Evolutionary conservation across 2,888 invertebrate species (phyloP), one percentile per base, ranked within the genome.

Genomic region (Operophtera brumata): DNA sequence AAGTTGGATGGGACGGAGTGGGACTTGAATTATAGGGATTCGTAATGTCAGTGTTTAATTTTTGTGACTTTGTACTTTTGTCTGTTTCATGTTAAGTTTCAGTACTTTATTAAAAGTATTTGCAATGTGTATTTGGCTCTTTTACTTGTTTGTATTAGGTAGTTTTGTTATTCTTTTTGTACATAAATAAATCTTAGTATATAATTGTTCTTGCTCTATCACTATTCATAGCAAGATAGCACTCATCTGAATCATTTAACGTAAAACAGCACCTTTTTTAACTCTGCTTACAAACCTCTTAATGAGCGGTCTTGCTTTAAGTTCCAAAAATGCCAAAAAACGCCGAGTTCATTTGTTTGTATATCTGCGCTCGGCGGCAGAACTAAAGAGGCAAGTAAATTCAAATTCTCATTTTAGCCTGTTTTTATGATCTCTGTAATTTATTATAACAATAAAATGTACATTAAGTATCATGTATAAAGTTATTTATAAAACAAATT

Each of bases 401-500:
- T 57, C 48, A 54, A 36, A 60, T 58, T 59, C 47, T 51, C 36
- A 50, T 60, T 64, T 54, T 53, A 56, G 52, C 52, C 51, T 48
- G 59, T 54, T 57, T 62, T 64, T 58, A 62, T 51, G 62, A 57
- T 44, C 60, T 42, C 53, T 47, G 55, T 62, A 62, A 62, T 64
- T 57, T 59, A 64, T 62, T 62, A 34, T 57, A 55, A 59, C 47
- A 62, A 64, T 64, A 59, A 64, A 62, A 60, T 54, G 44, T 47
- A 51, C 60, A 50, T 58, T 55, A 54, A 46, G 58, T 46, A 39
- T 47, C 54, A 50, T 59, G 54, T 56, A 57, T 51, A 54, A 59
- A 57, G 57, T 50, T 60, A 57, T 61, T 62, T 59, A 53, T 58
- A 57, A 53, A 60, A 57, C 57, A 55, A 60, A 59, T 65, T 65